Evolutionary conservation across 2,797 vertebrate species (phyloP), one percentile per base, ranked within the genome.

Genomic region (Morelia viridis): DNA sequence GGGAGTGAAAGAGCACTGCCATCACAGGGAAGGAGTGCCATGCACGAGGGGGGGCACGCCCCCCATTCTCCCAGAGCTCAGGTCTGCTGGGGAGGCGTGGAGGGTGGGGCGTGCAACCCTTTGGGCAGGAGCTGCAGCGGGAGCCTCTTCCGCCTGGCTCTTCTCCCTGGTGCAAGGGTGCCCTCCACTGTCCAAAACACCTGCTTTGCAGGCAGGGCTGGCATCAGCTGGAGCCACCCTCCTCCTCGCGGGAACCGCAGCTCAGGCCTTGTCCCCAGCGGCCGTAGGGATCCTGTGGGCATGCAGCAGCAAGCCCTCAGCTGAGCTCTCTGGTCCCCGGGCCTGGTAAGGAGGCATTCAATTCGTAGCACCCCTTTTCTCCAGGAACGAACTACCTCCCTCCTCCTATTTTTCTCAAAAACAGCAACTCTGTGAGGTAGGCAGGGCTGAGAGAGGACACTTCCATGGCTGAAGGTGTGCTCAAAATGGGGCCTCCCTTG

Each of bases 21-120:
- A 53, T 1, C 50, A 53, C 50, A 53, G 50, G 50, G 50, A 1
- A 53, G 50, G 50, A 53, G 50, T 53, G 50, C 50, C 50, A 53
- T 7, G 50, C 50, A 53, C 6, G 50, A 7, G 50, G 41, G 41
- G 41, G 3, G 50, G 24, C 6, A 4, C 28, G 26, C 13, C 13
- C 50, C 7, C 50, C 2, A 11, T 28, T 31, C 53, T 19, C 2
- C 46, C 4, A 13, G 35, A 90, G 0, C 0, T 0, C 85, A 53
- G 50, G 6, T 19, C 0, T 0, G 13, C 11, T n/a, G 26, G 26
- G 24, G 76, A 19, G 41, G 12, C 6, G 24, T 8, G 35, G 58
- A 12, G 10, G 86, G 31, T 22, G 41, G 35, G 50, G 11, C 5
- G 12, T 5, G 56, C 24, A 31, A 3, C 68, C 68, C 19, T 60